Evolutionary conservation across 1,140 invertebrate genomes (phyloP).

Genomic region (Bombus superbus): DNA sequence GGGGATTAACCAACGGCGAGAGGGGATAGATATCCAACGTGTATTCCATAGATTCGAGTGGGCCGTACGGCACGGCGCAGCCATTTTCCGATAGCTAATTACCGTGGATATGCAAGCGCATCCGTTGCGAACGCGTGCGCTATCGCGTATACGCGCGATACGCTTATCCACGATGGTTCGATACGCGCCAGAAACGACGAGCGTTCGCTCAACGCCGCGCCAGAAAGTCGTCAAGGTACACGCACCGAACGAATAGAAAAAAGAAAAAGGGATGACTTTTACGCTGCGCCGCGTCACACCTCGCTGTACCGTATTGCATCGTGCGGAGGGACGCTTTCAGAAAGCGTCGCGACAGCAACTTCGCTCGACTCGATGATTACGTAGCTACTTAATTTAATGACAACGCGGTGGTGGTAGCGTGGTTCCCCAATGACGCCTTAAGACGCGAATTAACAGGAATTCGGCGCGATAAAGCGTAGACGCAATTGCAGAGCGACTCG

Average conservation of each 20-base stretch:
- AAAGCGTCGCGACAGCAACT: not conserved
- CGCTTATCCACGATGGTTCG: slow-evolving; percentile 26
- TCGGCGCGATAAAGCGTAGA: slow-evolving; percentile 50
- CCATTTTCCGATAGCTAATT: slow-evolving; percentile 66
- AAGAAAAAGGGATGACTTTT: not conserved
- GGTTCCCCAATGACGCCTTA: slow-evolving; percentile 43
- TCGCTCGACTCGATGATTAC: not conserved
- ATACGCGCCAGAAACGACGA: not conserved
- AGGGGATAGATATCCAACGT: slow-evolving; percentile 36
- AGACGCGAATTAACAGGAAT: slow-evolving; percentile 45
- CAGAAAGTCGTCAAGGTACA: not conserved
- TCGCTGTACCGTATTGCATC: not conserved
- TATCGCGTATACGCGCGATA: slow-evolving; percentile 36
- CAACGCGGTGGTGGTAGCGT: slow-evolving; percentile 32
- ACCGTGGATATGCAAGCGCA: slow-evolving; percentile 50
- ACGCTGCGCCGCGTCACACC: no score
- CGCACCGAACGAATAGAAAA: no score
- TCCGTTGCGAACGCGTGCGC: slow-evolving; percentile 43
- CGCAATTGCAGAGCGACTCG: no score
- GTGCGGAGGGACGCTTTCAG: not conserved
- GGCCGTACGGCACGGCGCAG: slow-evolving; percentile 45
- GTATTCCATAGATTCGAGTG: slow-evolving; percentile 42
- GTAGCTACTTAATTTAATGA: slow-evolving; percentile 37
- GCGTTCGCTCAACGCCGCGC: not conserved
- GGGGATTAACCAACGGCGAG: not conserved